Evolutionary conservation across 2,888 invertebrate species (phyloP), one percentile per base, ranked within the genome.

Genomic region (Eurois occulta): DNA sequence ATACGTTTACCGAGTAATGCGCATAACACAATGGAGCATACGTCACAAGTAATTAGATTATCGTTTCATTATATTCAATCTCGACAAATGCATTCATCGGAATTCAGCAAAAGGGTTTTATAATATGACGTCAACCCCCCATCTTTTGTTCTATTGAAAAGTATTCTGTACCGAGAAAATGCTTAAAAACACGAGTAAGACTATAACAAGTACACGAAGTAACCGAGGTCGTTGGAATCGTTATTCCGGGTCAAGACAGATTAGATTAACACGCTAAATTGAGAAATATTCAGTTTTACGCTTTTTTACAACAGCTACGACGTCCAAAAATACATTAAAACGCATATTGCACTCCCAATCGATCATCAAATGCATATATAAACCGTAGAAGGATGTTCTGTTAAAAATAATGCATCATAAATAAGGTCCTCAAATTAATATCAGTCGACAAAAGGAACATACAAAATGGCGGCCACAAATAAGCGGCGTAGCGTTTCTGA

Each of bases 401-500:
- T 78, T 71, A 71, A 75, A 79, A 83, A 77, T 77, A 83, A 83
- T 75, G 67, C 85, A 74, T 72, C 79, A 77, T 79, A 89, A 88
- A 88, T 84, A 87, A 89, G 89, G 89, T 86, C 89, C 89, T 87
- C 83, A 89, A 88, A 90, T 90, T 94, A 93, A 93, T 93, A 92
- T 92, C 91, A 91, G 91, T 92, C 92, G 91, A 94, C 92, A 93
- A 94, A 94, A 93, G 91, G 93, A 93, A 92, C 90, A 92, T 32
- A 94, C 95, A 96, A 96, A 93, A 96, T 96, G 96, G 96, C 96
- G 90, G 94, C 84, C 89, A 90, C 85, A 84, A 86, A 86, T 89
- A 89, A 91, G 91, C 91, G 93, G 95, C 95, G 96, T 96, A 96
- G 96, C 96, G 93, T 94, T 94, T 95, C 96, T 95, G 96, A 96